Conservation (phyloP, 2,888 invertebrate species). For the Zelleria hepariella region DNA sequence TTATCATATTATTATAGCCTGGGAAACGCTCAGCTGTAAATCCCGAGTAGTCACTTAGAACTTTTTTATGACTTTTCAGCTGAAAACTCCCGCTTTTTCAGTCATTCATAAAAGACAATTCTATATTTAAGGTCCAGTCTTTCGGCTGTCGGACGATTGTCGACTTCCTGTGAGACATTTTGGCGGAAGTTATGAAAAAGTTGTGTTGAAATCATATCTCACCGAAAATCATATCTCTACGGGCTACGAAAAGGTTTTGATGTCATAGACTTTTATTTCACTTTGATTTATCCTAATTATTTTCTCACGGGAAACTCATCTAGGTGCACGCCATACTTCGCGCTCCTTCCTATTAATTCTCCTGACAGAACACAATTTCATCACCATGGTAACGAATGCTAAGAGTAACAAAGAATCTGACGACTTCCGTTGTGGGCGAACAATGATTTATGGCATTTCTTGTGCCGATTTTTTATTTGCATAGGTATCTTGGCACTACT, state of each 20-base stretch:
- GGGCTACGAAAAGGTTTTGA: no score
- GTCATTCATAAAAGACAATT: not conserved
- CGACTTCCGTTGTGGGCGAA: not conserved
- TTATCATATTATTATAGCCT: no score
- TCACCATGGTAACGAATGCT: not conserved
- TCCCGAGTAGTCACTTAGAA: no score
- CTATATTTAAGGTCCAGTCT: not conserved
- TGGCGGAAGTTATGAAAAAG: not conserved
- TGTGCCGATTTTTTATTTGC: not conserved
- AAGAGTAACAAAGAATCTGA: not conserved
- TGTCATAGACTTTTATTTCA: no score
- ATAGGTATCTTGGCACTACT: not conserved
- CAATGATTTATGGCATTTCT: not conserved
- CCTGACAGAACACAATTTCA: no score
- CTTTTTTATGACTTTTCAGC: not conserved
- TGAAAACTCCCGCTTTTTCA: not conserved
- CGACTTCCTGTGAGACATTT: not conserved
- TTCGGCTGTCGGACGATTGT: not conserved
- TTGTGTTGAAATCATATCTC: not conserved
- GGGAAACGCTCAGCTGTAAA: no score
- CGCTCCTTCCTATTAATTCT: no score
- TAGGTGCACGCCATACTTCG: no score
- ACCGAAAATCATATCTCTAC: not conserved
- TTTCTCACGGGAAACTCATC: no score
- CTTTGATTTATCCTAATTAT: no score